Base-by-base conservation (phyloP, 2,888 invertebrate species). In the Caenorhabditis imperialis region DNA sequence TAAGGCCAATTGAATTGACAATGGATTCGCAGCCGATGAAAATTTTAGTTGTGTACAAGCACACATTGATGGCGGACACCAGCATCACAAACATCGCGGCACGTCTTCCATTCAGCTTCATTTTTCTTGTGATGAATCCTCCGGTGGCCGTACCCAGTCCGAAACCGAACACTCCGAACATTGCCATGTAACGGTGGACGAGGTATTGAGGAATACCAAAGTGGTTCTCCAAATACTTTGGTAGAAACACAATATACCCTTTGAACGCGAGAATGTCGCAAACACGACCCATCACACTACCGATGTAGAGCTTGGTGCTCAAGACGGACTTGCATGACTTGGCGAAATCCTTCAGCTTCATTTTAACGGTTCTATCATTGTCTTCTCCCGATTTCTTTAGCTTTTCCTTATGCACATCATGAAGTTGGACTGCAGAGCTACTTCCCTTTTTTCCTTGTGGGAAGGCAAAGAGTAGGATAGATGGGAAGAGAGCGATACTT, bases 391-490 rank as follows among this genome's bases (percentile, higher is more conserved):
- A 25, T 14, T 42, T 48, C 20, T 75, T 75, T 20, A 53, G 35
- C 20, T 69, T 58, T 18, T 73, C 69, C 47, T 74, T 69, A 30
- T 65, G 63, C 22, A 63, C 57, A 47, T 75, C 75, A 45, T 42
- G 58, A 16, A 77, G 60, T 45, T 72, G 69, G 20, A 73, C 58
- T 14, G 57, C 44, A 3, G 71, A 67, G 3, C 16, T 22, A n/a
- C 51, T 54, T 37, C 48, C 73, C 30, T 60, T 53, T 53, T 74
- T 71, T 18, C 76, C 77, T 30, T 71, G 58, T 5, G 90, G 89
- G 70, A 88, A 89, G 38, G 85, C 84, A 27, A 88, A 88, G 45
- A 90, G 77, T 0, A 88, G 77, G 4, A 89, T 58, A 0, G 89
- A 83, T 7, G 86, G 86, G 14, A 83, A 50, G 22, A 86, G 51